These are phyloP conservation scores for Corythaeola cristata DNA, from an alignment of 2,113 vertebrate genomes.

Conservation along the genomic window DNA sequence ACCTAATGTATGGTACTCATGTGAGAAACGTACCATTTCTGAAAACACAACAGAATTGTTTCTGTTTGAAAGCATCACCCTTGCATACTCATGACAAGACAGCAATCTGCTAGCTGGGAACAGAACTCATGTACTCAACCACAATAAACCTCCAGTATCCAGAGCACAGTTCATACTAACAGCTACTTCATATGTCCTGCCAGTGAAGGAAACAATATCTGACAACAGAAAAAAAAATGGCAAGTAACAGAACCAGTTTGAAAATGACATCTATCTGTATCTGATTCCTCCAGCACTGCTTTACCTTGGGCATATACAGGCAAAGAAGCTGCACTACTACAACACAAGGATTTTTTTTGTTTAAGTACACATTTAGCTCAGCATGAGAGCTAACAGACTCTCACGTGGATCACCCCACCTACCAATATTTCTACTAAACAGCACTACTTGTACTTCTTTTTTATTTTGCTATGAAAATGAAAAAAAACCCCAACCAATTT, in stretches of 20 bases:
- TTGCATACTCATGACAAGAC: background rate
- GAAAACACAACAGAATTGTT: no score
- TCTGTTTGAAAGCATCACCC: background rate
- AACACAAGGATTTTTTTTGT: background rate
- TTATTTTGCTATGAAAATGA: background rate
- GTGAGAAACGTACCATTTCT: background rate
- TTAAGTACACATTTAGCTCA: background rate
- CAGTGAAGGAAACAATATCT: background rate
- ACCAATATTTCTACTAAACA: background rate
- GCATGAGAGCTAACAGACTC: background rate
- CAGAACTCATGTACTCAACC: background rate
- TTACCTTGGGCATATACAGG: background rate
- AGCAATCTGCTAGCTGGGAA: background rate
- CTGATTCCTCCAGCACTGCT: background rate
- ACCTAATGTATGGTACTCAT: fast-evolving
- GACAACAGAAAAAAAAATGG: background rate
- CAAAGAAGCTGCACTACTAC: background rate
- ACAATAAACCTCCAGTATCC: background rate
- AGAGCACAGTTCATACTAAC: background rate
- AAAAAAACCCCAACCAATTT: background rate
- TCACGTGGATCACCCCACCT: background rate
- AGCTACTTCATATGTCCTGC: background rate
- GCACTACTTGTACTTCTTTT: fast-evolving
- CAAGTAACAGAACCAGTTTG: background rate
- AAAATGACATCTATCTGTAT: background rate